These are phyloP conservation scores for Cydia amplana DNA, from an alignment of 1,140 invertebrate genomes.

Conservation along the genomic window DNA sequence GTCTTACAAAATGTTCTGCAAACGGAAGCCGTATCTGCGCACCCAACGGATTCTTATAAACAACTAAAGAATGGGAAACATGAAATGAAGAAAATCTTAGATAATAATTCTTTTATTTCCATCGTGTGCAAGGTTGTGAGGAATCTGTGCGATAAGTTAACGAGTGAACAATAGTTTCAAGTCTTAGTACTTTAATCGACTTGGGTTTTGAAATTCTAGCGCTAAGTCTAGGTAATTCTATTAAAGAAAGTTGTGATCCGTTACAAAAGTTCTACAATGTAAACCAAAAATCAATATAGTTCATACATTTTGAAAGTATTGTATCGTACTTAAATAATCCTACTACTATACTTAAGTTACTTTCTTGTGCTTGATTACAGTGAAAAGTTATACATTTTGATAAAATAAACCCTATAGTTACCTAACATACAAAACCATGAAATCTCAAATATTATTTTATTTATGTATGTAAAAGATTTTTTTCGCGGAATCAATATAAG, in stretches of 20 bases:
- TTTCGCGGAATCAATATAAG: too few relatives aligned
- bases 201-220: background rate
- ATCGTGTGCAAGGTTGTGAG: background rate
- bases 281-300: too few relatives aligned
- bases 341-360: too few relatives aligned
- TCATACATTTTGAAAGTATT: too few relatives aligned
- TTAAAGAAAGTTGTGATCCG: background rate
- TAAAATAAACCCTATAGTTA: too few relatives aligned
- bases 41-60: constrained; percentile 13
- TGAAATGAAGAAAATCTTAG: constrained; percentile 22
- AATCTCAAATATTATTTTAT: too few relatives aligned
- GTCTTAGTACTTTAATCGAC: background rate
- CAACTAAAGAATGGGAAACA: constrained; percentile 24
- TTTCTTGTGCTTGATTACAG: too few relatives aligned
- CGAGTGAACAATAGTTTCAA: background rate
- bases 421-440: too few relatives aligned
- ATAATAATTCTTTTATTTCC: constrained; percentile 31
- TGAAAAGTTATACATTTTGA: too few relatives aligned
- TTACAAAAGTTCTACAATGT: too few relatives aligned
- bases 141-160: background rate
- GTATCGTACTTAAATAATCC: too few relatives aligned
- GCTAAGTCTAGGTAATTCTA: background rate
- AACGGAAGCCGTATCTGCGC: constrained; percentile 20
- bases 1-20: constrained; percentile 27
- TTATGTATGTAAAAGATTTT: background rate